Base-by-base conservation (phyloP, 23 tunicate species). In the Styela clava region DNA sequence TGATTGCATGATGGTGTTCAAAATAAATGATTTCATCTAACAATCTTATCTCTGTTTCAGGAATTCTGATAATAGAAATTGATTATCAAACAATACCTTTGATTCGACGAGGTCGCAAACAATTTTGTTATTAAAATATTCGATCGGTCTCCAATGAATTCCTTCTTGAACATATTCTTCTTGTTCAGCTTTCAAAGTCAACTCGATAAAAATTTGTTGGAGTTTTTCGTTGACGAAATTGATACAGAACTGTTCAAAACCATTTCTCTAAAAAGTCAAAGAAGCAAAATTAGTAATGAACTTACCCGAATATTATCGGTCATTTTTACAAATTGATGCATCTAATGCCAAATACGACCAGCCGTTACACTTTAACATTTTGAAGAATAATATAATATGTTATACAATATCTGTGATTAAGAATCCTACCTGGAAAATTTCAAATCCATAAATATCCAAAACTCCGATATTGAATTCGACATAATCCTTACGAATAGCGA, bases 101-200 rank as follows among this genome's bases (percentile, higher is more conserved):
- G 85, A 86, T 81, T 95, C 99, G 35, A 95, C 79, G 30, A 95
- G 83, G 36, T 90, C 88, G 63, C 99, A 95, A 16, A 95, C 96
- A 69, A 89, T 78, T 27, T 85, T 90, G 84, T 95, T 95, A 88
- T 95, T 90, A 83, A 95, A 95, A 64, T 89, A 95, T 64, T 95
- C 95, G 70, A 95, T 95, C 7, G 96, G 96, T 64, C 65, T 83
- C 99, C 99, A 95, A 62, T 74, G 52, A 34, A 95, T 89, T 2
- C 99, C 99, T 74, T 95, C 99, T 79, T 84, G 88, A 2, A 89
- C 92, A 81, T 95, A 95, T 73, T 95, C 99, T 85, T 95, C 99
- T 71, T 95, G 99, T 62, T 95, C 99, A 3, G 96, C 99, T 79
- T 90, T 90, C 67, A 95, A 72, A 26, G 99, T 95, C 24, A 95